These are phyloP conservation scores for Corbicula japonica DNA, from an alignment of 2,888 invertebrate genomes.

Conservation along the genomic window DNA sequence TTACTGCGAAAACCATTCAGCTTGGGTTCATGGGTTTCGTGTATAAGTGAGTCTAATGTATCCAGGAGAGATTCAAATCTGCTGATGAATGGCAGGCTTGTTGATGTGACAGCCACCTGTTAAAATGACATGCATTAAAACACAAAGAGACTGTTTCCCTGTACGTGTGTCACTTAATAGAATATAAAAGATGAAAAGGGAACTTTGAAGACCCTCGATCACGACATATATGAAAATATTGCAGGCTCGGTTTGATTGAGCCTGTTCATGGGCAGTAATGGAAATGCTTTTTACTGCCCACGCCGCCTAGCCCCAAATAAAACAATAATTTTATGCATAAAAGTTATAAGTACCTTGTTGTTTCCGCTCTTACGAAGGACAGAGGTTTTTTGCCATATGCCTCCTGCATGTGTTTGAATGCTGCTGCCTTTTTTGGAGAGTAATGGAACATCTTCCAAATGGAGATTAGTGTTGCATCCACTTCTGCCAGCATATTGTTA, in stretches of 20 bases:
- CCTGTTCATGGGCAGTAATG: too few species aligned
- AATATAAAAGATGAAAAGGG: too few species aligned
- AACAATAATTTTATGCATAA: too few species aligned
- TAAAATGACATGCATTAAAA: too few species aligned
- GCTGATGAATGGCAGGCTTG: conserved; percentile 1
- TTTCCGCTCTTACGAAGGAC: background rate
- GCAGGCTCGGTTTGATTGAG: too few species aligned
- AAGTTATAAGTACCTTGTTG: too few species aligned
- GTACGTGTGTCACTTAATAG: too few species aligned
- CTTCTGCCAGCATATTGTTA: background rate
- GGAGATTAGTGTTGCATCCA: background rate
- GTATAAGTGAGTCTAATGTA: background rate
- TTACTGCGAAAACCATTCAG: background rate
- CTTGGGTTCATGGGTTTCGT: conserved; percentile 5
- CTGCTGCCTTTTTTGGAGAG: conserved; percentile 24
- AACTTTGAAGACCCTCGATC: too few species aligned
- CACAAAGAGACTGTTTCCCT: too few species aligned
- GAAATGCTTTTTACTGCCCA: too few species aligned
- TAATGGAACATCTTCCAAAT: conserved; percentile 15
- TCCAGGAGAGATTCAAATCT: conserved; percentile 6
- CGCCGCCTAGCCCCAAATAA: too few species aligned
- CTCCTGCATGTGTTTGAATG: background rate
- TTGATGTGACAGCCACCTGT: conserved; percentile 16
- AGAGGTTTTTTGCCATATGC: conserved; percentile 7
- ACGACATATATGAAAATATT: too few species aligned